Evolutionary conservation across 2,888 invertebrate species (phyloP).

Genomic region (Aspidiotus rigidus): DNA sequence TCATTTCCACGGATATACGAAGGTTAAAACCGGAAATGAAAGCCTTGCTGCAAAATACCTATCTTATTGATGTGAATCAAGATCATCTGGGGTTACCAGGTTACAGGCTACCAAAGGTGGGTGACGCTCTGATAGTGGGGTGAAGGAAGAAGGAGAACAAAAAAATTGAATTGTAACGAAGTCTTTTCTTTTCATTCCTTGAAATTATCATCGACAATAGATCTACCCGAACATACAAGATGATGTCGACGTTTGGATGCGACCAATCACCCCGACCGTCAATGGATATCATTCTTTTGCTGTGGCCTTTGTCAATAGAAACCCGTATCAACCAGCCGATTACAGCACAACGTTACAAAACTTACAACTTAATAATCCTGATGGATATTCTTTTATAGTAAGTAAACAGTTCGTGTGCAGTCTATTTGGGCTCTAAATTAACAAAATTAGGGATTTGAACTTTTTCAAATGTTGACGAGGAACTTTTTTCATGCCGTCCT

Average conservation of each 20-base stretch:
- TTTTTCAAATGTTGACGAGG: too few relatives aligned
- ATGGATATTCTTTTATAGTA: slow-evolving; percentile 43
- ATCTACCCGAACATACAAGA: slow-evolving; percentile 25
- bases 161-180: background rate
- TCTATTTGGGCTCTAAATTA: too few relatives aligned
- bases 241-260: slow-evolving; percentile 38
- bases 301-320: slow-evolving; percentile 45
- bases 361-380: slow-evolving; percentile 41
- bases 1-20: slow-evolving; percentile 62
- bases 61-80: slow-evolving; percentile 57
- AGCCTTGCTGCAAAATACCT: slow-evolving; percentile 54
- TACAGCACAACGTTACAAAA: slow-evolving; percentile 41
- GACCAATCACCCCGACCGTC: slow-evolving; percentile 37
- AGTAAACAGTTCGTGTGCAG: slow-evolving; percentile 18
- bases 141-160: background rate
- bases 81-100: slow-evolving; percentile 59
- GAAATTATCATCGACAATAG: background rate
- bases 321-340: slow-evolving; percentile 45
- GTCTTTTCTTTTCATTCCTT: background rate
- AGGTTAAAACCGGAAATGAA: slow-evolving; percentile 51
- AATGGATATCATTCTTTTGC: slow-evolving; percentile 46
- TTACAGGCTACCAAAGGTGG: slow-evolving; percentile 41
- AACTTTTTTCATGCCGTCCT: too few relatives aligned
- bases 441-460: too few relatives aligned
- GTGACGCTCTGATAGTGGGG: background rate